phyloP scores from a whole-genome alignment of 2,888 invertebrate species.

The Acrocyrtus sp. region DNA sequence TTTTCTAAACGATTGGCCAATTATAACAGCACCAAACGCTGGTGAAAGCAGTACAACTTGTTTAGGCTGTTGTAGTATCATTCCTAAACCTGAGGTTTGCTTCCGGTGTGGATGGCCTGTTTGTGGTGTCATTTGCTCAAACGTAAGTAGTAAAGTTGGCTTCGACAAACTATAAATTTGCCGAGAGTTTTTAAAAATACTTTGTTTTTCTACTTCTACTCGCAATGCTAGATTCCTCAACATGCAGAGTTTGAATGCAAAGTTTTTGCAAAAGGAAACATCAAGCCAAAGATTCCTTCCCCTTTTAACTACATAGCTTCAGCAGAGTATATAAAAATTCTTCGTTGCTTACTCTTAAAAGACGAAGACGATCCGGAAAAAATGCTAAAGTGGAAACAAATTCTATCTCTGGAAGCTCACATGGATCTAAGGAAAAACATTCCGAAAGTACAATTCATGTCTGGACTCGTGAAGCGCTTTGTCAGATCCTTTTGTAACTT shows the following conservation, averaged over 20 bases:
- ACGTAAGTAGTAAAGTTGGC: conserved; percentile 65
- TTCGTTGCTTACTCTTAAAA: conserved; percentile 49
- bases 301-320: conserved; percentile 35
- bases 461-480: conserved; percentile 42
- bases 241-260: conserved; percentile 55
- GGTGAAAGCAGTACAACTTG: conserved; percentile 76
- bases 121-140: conserved; percentile 73
- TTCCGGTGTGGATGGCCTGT: conserved; percentile 76
- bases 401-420: conserved; percentile 50
- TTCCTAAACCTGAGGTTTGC: conserved; percentile 11
- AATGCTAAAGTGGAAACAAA: conserved; percentile 43
- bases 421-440: conserved; percentile 38
- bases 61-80: conserved; percentile 77
- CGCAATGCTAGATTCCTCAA: conserved; percentile 45
- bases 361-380: conserved; percentile 29
- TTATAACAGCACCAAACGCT: conserved; percentile 80
- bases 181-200: neutral
- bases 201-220: neutral
- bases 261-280: conserved; percentile 43
- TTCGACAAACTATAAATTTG: neutral
- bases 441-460: conserved; percentile 45
- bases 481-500: conserved; percentile 38
- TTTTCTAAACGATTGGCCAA: conserved; percentile 76
- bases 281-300: conserved; percentile 35
- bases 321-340: conserved; percentile 56